phyloP scores from a whole-genome alignment of 2,797 vertebrate species.

The Paramormyrops hopkinsi region DNA sequence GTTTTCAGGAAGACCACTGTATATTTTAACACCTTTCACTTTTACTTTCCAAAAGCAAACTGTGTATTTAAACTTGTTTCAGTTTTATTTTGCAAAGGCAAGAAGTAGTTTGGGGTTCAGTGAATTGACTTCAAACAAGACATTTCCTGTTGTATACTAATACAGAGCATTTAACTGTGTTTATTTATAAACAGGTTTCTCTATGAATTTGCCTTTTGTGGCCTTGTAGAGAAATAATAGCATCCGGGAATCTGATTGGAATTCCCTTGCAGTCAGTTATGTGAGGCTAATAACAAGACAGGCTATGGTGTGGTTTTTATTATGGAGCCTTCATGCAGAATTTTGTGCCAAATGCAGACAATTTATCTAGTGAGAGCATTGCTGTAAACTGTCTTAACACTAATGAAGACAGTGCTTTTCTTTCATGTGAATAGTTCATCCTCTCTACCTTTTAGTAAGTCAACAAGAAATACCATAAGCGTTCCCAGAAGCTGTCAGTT shows the following conservation, averaged over 20 bases:
- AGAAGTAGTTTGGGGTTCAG: not conserved
- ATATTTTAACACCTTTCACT: not conserved
- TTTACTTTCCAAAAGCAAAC: not conserved
- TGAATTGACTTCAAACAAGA: not conserved
- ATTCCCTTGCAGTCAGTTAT: not conserved
- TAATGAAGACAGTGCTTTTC: not conserved
- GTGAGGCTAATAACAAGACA: not conserved
- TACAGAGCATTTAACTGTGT: not conserved
- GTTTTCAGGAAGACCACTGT: not conserved
- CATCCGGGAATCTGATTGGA: not conserved
- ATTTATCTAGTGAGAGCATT: not conserved
- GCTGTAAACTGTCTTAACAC: not conserved
- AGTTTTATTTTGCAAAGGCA: not conserved
- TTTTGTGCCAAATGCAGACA: conserved; percentile 2
- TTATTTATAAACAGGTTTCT: not conserved
- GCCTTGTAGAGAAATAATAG: not conserved
- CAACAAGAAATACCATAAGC: not conserved
- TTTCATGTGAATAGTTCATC: not conserved
- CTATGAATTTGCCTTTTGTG: not conserved
- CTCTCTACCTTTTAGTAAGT: not conserved
- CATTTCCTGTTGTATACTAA: not conserved
- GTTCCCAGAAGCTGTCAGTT: not conserved
- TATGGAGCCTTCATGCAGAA: not conserved
- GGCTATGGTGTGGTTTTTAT: not conserved
- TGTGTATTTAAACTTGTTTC: not conserved